Percentiles rank a stretch among this genome's conserved stretches.
Conservation (phyloP, 2,113 vertebrate genomes). For the Tenrec ecaudatus region DNA sequence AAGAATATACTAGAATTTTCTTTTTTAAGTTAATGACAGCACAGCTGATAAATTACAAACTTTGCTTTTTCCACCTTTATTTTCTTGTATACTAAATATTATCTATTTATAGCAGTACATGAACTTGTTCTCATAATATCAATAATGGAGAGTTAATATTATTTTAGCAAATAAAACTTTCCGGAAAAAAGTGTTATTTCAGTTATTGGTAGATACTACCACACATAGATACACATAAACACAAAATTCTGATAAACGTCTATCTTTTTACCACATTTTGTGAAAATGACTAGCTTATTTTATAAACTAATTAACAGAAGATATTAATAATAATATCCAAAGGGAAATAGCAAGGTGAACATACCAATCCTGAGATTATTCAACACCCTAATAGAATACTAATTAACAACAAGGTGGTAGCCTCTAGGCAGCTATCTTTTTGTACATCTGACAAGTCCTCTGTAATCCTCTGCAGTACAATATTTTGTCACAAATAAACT, state of each 20-base stretch:
- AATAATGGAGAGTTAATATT: conserved; percentile 40
- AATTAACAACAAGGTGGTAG: conserved; percentile 1
- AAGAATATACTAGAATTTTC: background rate
- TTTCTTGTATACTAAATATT: background rate
- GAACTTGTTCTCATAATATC: background rate
- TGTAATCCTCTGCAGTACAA: background rate
- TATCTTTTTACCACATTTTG: conserved; percentile 18
- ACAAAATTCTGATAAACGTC: background rate
- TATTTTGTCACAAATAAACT: background rate
- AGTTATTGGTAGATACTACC: background rate
- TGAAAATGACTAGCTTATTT: conserved; percentile 57
- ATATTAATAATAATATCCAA: background rate
- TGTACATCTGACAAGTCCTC: background rate
- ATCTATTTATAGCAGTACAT: background rate
- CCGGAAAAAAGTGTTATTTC: background rate
- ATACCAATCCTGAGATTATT: background rate
- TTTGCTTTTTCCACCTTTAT: background rate
- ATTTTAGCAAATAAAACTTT: conserved; percentile 41
- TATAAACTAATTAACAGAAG: conserved; percentile 37
- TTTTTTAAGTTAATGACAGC: conserved; percentile 18
- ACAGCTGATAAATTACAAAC: conserved; percentile 47
- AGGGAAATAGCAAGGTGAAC: background rate
- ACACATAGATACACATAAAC: background rate
- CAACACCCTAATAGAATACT: background rate
- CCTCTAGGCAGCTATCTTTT: background rate